These are phyloP conservation scores for Aphelenchoides besseyi DNA, from an alignment of 1,140 invertebrate genomes.

Conservation along the genomic window DNA sequence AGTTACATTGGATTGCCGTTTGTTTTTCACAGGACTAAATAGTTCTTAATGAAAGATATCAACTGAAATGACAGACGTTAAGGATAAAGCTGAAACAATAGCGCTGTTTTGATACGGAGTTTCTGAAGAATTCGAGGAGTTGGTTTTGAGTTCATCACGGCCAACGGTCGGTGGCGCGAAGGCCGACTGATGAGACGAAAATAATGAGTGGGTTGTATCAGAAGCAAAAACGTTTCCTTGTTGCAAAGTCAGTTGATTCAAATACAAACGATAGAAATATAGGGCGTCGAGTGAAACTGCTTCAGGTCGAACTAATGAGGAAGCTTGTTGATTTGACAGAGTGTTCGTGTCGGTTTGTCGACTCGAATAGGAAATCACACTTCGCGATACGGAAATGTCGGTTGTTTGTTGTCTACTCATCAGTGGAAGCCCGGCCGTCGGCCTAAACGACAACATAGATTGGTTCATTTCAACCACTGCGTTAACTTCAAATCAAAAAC, in stretches of 20 bases:
- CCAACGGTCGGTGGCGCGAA: neutral
- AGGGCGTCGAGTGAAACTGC: neutral
- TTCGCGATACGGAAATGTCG: neutral
- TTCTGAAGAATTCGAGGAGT: too few species aligned
- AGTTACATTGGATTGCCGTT: too few species aligned
- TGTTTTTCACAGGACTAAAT: too few species aligned
- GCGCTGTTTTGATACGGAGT: too few species aligned
- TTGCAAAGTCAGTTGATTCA: neutral
- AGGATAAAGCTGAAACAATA: too few species aligned
- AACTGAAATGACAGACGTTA: too few species aligned
- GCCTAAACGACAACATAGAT: neutral
- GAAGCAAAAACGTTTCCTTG: neutral
- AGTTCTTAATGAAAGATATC: too few species aligned
- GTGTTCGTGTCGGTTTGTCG: neutral
- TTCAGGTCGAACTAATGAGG: neutral
- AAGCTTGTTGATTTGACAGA: too few species aligned
- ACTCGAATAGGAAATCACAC: neutral
- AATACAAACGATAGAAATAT: neutral
- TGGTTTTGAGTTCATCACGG: too few species aligned
- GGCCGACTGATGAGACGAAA: neutral
- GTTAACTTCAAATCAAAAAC: neutral
- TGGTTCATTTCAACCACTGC: neutral
- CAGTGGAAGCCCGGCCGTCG: neutral
- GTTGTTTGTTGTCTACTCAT: neutral
- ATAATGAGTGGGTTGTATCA: neutral